Evolutionary conservation across 1,140 invertebrate species (phyloP), one percentile per base, ranked within the genome.

Genomic region (Chionoecetes opilio): DNA sequence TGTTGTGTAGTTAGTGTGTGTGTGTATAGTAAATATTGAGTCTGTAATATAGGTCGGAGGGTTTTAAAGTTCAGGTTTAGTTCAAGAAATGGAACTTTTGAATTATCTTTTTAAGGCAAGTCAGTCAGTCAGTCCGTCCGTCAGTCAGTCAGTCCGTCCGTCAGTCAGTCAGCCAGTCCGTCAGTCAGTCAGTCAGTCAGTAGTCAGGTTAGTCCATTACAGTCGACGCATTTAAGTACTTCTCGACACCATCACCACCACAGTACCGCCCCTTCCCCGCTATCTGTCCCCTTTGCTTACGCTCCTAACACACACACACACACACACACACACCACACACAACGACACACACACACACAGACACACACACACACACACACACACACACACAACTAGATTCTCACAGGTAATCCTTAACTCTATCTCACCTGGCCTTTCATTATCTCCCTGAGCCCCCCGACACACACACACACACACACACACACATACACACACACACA

Each of bases 111-210:
- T 85, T 21, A n/a, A 14, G 82, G 0, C 37, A 8, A 88, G 37
- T 41, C 0, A 90, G 88, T 90, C 88, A 90, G 88, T 90, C 88
- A 90, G 88, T 90, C 88, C 46, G 88, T 90, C 88, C 46, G 38
- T 53, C 88, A 90, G 88, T 90, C 88, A 90, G 88, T 90, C 37
- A 46, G 38, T 53, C 88, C 46, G 88, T 90, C 88, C 46, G 38
- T 53, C 88, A 90, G 89, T 75, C 46, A 91, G 89, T 91, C 46
- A 75, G 29, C 35, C 46, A 75, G 89, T 91, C 46, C 63, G 46
- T 91, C 46, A 91, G 88, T 53, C 41, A 90, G 88, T 90, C 41
- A 63, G 38, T 63, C 41, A 90, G 88, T 53, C 41, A 90, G 88
- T 53, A n/a, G 46, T 11, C 11, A 29, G 46, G 26, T n/a, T 38